A percentile compares a stretch with the other conserved stretches of the same genome.
Evolutionary conservation across 2,797 vertebrate genomes (phyloP).

Genomic region (Squalus acanthias): DNA sequence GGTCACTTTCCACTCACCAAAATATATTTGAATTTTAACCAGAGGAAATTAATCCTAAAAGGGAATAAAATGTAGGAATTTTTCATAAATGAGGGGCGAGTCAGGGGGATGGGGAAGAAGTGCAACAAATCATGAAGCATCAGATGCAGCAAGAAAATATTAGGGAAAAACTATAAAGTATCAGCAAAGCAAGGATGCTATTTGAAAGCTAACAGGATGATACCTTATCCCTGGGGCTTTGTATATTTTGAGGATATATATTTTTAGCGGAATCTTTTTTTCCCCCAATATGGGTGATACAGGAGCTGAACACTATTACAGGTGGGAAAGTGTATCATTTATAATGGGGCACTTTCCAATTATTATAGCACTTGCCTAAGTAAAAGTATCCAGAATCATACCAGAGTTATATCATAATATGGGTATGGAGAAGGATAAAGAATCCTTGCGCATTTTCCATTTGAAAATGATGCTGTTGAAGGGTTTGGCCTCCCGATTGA

Average conservation of each 20-base stretch:
- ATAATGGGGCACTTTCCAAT: neutral
- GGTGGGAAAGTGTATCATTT: neutral
- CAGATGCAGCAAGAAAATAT: neutral
- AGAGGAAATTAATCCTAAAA: neutral
- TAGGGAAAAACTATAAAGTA: neutral
- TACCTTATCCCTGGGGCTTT: neutral
- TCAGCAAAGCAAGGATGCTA: neutral
- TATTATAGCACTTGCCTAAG: neutral
- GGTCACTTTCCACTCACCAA: neutral
- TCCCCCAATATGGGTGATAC: neutral
- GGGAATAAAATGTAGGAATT: neutral
- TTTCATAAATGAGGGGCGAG: neutral
- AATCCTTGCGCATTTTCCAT: neutral
- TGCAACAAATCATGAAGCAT: neutral
- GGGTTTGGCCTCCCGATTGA: neutral
- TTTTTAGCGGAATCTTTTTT: neutral
- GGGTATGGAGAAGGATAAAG: neutral
- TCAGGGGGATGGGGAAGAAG: neutral
- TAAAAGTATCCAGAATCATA: neutral
- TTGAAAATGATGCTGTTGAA: neutral
- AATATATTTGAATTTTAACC: neutral
- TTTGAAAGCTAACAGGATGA: no score
- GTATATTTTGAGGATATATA: neutral
- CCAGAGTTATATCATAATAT: neutral
- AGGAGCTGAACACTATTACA: neutral